Evolutionary conservation across 2,797 vertebrate genomes (phyloP).

Genomic region (Ibycter americanus): DNA sequence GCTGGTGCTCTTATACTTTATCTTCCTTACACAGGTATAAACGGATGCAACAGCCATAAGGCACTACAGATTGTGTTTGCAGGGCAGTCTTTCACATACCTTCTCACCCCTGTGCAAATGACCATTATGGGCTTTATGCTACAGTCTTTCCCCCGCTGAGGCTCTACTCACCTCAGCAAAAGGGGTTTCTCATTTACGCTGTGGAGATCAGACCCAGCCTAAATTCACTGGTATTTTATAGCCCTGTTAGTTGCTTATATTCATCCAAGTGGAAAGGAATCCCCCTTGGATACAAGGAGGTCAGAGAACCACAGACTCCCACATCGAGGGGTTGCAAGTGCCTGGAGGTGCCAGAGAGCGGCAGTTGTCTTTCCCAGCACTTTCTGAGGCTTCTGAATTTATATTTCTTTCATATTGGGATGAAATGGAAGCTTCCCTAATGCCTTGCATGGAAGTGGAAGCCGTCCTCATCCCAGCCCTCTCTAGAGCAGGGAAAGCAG

Average conservation of each 20-base stretch:
- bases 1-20: background rate
- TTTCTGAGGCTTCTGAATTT: background rate
- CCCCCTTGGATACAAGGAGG: background rate
- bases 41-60: background rate
- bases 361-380: background rate
- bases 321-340: rapidly evolving
- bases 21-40: background rate
- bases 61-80: background rate
- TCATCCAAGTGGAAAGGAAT: background rate
- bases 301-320: background rate
- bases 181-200: background rate
- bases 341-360: rapidly evolving
- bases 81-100: background rate
- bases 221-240: background rate
- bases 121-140: background rate
- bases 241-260: background rate
- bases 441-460: background rate
- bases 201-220: background rate
- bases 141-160: background rate
- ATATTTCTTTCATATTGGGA: background rate
- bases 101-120: background rate
- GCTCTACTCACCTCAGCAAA: background rate
- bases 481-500: background rate
- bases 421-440: background rate
- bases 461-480: background rate